Evolutionary conservation across 2,113 vertebrate species (phyloP).

Genomic region (Pyrgilauda ruficollis): DNA sequence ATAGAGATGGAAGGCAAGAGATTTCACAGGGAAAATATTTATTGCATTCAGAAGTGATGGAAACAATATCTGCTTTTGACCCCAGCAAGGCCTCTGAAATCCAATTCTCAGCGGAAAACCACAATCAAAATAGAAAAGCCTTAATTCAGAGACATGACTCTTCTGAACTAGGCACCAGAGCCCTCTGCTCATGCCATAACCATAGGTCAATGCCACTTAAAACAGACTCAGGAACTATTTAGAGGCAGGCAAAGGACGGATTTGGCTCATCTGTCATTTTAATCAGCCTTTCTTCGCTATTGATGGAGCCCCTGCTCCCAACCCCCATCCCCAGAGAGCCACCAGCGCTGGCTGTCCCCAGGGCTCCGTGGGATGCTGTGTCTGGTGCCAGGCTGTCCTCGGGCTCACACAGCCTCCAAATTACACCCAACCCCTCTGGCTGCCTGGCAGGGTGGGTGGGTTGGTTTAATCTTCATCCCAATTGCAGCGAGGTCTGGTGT

Average conservation of each 20-base stretch:
- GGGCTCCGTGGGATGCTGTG: rapidly evolving
- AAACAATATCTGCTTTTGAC: not conserved
- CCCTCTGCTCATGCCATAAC: not conserved
- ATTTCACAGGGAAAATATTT: not conserved
- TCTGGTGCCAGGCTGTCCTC: not conserved
- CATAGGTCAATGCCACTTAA: conserved; percentile 53
- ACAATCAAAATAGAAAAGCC: conserved; percentile 8
- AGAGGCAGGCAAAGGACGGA: not conserved
- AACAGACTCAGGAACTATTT: conserved; percentile 28
- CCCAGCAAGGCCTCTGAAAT: not conserved
- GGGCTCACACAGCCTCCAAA: rapidly evolving
- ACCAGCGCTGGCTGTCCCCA: not conserved
- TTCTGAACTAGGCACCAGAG: conserved; percentile 34
- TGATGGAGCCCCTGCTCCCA: not conserved
- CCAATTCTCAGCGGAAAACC: not conserved
- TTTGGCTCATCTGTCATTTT: conserved; percentile 25
- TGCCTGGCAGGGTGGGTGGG: rapidly evolving
- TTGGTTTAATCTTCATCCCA: not conserved
- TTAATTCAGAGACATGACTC: conserved; percentile 37
- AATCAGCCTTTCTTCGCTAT: not conserved
- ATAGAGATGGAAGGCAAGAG: not conserved
- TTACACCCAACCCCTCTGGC: not conserved
- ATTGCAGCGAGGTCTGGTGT: not conserved
- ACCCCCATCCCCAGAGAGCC: not conserved
- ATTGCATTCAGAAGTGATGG: not conserved